These are phyloP conservation scores for Acronicta aceris DNA, from an alignment of 2,888 invertebrate genomes.

Conservation along the genomic window DNA sequence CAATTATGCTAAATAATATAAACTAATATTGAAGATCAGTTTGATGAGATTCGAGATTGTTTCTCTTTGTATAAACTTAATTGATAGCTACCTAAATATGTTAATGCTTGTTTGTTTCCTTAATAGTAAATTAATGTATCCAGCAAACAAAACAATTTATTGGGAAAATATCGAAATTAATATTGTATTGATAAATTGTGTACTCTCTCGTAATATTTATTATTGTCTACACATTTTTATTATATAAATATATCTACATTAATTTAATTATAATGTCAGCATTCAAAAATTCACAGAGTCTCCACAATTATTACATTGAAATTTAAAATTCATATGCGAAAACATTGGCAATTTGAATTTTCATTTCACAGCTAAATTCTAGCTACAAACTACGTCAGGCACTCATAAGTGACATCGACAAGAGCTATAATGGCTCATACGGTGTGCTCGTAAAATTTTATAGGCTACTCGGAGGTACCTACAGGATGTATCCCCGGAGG, in stretches of 20 bases:
- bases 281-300: neutral
- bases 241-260: too few species aligned
- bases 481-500: slow-evolving; percentile 76
- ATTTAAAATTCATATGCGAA: slow-evolving; percentile 25
- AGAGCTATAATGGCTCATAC: slow-evolving; percentile 82
- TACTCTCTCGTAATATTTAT: slow-evolving; percentile 11
- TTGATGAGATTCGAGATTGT: slow-evolving; percentile 38
- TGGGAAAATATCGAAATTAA: neutral
- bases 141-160: neutral
- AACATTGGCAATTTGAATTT: slow-evolving; percentile 35
- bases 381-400: slow-evolving; percentile 75
- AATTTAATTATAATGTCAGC: slow-evolving; percentile 8
- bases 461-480: slow-evolving; percentile 73
- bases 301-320: slow-evolving; percentile 22
- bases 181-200: slow-evolving; percentile 11
- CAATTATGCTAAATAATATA: slow-evolving; percentile 49
- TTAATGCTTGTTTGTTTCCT: slow-evolving; percentile 14
- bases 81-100: slow-evolving; percentile 29
- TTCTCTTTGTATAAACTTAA: slow-evolving; percentile 40
- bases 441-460: slow-evolving; percentile 85
- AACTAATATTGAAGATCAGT: slow-evolving; percentile 46
- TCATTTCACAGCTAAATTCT: slow-evolving; percentile 62
- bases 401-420: slow-evolving; percentile 80
- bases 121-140: slow-evolving; percentile 21
- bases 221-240: too few species aligned